Evolutionary conservation across 2,113 vertebrate species (phyloP).

Genomic region (Passer montanus): DNA sequence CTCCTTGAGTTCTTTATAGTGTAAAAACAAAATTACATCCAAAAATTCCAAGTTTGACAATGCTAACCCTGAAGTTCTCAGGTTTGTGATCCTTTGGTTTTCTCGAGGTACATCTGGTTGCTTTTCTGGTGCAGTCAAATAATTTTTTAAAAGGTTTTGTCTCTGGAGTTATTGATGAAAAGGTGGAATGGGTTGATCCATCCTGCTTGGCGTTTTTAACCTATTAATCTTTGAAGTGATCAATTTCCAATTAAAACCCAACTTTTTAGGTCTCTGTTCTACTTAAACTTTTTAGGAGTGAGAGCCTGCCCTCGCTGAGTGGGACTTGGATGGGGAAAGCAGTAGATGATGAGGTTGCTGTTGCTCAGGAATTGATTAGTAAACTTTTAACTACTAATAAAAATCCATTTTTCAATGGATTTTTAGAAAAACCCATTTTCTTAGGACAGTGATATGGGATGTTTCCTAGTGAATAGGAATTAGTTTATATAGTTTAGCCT

Average conservation of each 20-base stretch:
- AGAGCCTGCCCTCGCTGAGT: conserved; percentile 29
- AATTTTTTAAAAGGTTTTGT: not conserved
- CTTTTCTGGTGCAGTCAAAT: conserved; percentile 8
- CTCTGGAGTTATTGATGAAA: conserved; percentile 5
- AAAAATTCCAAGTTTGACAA: rapidly evolving
- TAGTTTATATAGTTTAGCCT: conserved; percentile 62
- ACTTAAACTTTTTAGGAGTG: not conserved
- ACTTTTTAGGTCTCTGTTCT: conserved; percentile 32
- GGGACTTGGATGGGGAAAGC: conserved; percentile 34
- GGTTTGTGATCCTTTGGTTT: not conserved
- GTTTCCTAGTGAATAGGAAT: conserved; percentile 64
- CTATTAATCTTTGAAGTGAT: not conserved
- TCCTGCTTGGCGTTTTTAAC: conserved; percentile 23
- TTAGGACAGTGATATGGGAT: conserved; percentile 62
- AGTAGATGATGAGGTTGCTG: conserved; percentile 52
- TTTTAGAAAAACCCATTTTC: conserved; percentile 41
- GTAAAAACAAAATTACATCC: not conserved
- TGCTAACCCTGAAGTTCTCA: conserved; percentile 19
- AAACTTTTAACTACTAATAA: conserved; percentile 68
- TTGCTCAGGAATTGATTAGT: conserved; percentile 72
- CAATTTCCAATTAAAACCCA: not conserved
- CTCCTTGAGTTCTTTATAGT: not conserved
- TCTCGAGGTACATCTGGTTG: not conserved
- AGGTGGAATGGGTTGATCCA: not conserved
- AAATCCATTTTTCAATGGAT: conserved; percentile 63